phyloP scores from a whole-genome alignment of 2,797 vertebrate species.

The Gymnodraco acuticeps region DNA sequence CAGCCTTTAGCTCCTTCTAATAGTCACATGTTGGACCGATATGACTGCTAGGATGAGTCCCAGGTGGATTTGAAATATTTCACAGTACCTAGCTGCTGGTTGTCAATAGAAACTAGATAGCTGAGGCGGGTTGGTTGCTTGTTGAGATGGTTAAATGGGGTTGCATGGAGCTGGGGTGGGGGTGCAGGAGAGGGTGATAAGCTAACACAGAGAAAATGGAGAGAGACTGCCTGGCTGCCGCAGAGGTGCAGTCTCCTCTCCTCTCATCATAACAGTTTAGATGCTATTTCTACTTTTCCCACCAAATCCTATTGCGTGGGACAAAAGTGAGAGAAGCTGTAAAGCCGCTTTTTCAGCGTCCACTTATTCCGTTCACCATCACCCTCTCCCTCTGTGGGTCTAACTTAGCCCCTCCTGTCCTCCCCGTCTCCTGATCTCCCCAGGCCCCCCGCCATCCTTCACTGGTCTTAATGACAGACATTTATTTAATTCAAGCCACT shows the following conservation, averaged over 20 bases:
- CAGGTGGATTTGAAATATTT: constrained; percentile 67
- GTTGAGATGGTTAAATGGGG: constrained; percentile 57
- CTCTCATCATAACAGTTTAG: constrained; percentile 39
- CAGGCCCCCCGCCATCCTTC: constrained; percentile 60
- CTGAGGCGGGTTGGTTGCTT: constrained; percentile 39
- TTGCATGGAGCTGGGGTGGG: constrained; percentile 32
- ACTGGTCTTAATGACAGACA: constrained; percentile 73
- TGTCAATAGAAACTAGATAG: constrained; percentile 64
- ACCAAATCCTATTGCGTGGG: background rate
- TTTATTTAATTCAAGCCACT: constrained; percentile 76
- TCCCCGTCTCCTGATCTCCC: constrained; percentile 54
- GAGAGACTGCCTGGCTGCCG: constrained; percentile 48
- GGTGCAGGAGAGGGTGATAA: constrained; percentile 37
- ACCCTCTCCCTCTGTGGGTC: constrained; percentile 38
- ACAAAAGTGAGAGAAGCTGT: constrained; percentile 17
- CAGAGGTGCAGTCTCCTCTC: constrained; percentile 29
- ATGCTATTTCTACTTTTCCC: constrained; percentile 26
- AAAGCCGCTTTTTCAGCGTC: constrained; percentile 14
- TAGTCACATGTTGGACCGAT: constrained; percentile 69
- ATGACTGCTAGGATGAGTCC: constrained; percentile 69
- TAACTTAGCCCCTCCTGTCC: constrained; percentile 61
- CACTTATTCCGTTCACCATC: constrained; percentile 27
- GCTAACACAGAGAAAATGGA: constrained; percentile 53
- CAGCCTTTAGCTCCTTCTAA: constrained; percentile 71
- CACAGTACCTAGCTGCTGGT: constrained; percentile 56